These are phyloP conservation scores for Mirounga angustirostris DNA, from an alignment of 2,113 vertebrate genomes.

Conservation along the genomic window DNA sequence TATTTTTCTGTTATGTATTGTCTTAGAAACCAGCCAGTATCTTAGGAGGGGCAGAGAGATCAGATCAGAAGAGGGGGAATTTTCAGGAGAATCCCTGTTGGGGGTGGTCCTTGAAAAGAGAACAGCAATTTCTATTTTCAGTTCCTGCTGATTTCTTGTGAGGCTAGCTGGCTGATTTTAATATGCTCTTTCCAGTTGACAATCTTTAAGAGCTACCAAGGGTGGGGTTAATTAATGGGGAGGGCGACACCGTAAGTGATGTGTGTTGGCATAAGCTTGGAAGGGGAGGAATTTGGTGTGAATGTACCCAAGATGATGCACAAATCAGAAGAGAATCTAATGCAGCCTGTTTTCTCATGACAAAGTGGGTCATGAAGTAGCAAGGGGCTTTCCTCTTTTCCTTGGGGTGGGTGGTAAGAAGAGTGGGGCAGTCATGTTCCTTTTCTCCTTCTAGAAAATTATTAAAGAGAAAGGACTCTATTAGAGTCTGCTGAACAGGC, in stretches of 20 bases:
- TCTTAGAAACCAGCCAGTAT: not conserved
- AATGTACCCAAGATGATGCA: not conserved
- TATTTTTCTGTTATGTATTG: not conserved
- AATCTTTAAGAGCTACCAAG: not conserved
- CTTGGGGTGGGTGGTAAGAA: not conserved
- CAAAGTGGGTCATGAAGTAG: not conserved
- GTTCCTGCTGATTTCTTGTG: not conserved
- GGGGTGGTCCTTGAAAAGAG: not conserved
- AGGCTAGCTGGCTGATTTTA: not conserved
- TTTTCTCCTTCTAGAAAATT: constrained; percentile 13
- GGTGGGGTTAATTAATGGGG: not conserved
- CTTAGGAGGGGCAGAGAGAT: not conserved
- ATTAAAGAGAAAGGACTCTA: not conserved
- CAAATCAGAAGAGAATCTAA: not conserved
- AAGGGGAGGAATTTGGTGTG: not conserved
- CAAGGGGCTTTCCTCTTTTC: not conserved
- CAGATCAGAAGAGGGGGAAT: not conserved
- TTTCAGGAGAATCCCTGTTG: not conserved
- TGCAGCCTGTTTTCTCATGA: not conserved
- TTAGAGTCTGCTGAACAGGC: not conserved
- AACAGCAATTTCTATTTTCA: not conserved
- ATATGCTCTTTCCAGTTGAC: not conserved
- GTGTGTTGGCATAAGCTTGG: not conserved
- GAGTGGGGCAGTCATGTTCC: not conserved
- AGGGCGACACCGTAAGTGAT: not conserved